Evolutionary conservation across 2,797 vertebrate genomes (phyloP).

Genomic region (Sciurus vulgaris): DNA sequence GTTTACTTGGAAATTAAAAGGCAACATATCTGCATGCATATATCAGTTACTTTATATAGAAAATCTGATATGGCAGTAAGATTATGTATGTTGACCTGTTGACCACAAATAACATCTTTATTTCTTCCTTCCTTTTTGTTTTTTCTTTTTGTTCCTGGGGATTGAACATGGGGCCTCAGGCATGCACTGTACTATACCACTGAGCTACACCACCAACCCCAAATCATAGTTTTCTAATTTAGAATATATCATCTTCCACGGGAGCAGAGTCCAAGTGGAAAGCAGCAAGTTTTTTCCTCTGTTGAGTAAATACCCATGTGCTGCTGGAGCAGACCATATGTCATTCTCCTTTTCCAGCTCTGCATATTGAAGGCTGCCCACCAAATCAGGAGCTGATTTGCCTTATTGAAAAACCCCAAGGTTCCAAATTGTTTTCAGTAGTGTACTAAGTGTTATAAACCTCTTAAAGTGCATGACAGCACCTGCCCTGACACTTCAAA

Average conservation of each 20-base stretch:
- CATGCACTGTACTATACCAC: too few species aligned
- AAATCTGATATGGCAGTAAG: background rate
- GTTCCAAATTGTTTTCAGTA: background rate
- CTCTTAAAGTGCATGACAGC: background rate
- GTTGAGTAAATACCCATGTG: background rate
- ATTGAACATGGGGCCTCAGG: background rate
- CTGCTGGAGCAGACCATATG: background rate
- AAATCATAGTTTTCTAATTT: conserved; percentile 1
- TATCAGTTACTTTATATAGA: background rate
- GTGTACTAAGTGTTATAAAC: background rate
- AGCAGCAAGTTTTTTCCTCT: background rate
- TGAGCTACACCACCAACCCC: background rate
- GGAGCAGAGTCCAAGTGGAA: background rate
- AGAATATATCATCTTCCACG: background rate
- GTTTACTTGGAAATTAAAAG: conserved; percentile 48
- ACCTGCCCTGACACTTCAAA: background rate
- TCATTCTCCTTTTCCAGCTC: background rate
- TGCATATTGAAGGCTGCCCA: background rate
- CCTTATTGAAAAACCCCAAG: background rate
- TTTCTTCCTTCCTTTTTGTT: background rate
- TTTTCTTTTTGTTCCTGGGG: background rate
- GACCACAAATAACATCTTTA: background rate
- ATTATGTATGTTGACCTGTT: background rate
- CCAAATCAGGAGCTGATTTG: background rate
- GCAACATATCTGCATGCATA: background rate